Evolutionary conservation across 2,113 vertebrate species (phyloP).

Genomic region (Xiphophorus couchianus): DNA sequence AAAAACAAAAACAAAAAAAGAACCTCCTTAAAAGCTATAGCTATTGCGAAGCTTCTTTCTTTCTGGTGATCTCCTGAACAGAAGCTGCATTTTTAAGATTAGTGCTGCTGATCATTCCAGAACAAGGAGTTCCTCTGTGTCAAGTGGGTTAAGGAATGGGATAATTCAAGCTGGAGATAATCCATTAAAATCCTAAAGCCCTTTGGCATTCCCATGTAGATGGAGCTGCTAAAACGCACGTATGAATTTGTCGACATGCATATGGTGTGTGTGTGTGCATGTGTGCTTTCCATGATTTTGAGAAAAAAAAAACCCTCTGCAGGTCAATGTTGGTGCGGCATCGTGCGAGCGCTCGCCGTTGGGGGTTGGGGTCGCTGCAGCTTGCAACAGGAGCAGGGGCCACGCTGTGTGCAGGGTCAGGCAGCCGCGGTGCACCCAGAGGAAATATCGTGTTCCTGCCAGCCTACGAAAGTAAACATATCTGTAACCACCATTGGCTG

Average conservation of each 20-base stretch:
- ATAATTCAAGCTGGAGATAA: slow-evolving; percentile 52
- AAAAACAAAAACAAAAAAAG: background rate
- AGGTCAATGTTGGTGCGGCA: slow-evolving; percentile 22
- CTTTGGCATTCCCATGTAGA: slow-evolving; percentile 40
- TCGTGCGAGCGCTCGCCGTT: slow-evolving; percentile 7
- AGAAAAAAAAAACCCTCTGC: slow-evolving; percentile 10
- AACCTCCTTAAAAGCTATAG: background rate
- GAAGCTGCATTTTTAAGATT: slow-evolving; percentile 46
- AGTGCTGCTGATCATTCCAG: slow-evolving; percentile 35
- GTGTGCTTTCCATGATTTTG: slow-evolving; percentile 3
- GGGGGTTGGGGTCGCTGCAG: background rate
- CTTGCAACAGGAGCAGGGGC: slow-evolving; percentile 38
- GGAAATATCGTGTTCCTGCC: slow-evolving; percentile 80
- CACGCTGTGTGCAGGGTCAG: slow-evolving; percentile 56
- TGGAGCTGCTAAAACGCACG: slow-evolving; percentile 29
- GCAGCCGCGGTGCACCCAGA: slow-evolving; percentile 64
- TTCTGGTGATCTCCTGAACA: slow-evolving; percentile 5
- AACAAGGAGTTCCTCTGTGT: slow-evolving; percentile 69
- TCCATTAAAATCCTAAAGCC: slow-evolving; percentile 51
- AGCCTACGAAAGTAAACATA: slow-evolving; percentile 75
- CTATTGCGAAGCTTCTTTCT: background rate
- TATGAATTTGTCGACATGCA: background rate
- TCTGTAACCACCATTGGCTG: slow-evolving; percentile 63
- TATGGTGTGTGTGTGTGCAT: background rate
- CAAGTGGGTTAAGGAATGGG: slow-evolving; percentile 47